Evolutionary conservation across 2,888 invertebrate genomes (phyloP).

Genomic region (Tryphoninae sp.): DNA sequence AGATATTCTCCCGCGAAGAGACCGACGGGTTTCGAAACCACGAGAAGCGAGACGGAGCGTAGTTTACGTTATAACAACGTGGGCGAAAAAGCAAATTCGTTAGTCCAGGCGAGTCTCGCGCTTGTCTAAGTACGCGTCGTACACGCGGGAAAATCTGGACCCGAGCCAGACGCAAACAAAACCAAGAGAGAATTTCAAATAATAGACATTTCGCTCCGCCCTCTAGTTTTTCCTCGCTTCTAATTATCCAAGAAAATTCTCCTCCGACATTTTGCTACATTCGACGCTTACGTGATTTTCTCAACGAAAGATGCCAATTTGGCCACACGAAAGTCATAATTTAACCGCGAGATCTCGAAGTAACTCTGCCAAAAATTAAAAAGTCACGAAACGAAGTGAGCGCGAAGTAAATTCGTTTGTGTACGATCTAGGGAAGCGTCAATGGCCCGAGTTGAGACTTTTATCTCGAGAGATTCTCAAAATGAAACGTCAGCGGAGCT

Average conservation of each 20-base stretch:
- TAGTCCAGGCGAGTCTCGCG: conserved; percentile 18
- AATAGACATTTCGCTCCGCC: conserved; percentile 24
- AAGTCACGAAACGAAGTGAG: background rate
- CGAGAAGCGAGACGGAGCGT: background rate
- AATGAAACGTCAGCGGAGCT: conserved; percentile 30
- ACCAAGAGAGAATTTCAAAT: conserved; percentile 34
- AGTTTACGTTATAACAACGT: conserved; percentile 20
- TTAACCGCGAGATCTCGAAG: background rate
- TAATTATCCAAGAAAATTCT: conserved; percentile 24
- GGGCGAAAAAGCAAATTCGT: conserved; percentile 37
- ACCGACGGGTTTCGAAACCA: conserved; percentile 38
- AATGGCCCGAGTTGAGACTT: background rate
- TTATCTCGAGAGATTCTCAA: conserved; percentile 12
- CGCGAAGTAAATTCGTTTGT: conserved; percentile 5
- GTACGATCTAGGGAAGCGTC: background rate
- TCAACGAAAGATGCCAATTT: conserved; percentile 12
- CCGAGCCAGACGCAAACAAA: conserved; percentile 41
- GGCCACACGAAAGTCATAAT: background rate
- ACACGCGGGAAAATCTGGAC: conserved; percentile 41
- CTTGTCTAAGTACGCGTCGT: conserved; percentile 22
- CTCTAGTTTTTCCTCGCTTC: conserved; percentile 7
- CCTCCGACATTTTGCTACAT: conserved; percentile 32
- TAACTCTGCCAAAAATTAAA: background rate
- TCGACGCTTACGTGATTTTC: conserved; percentile 15
- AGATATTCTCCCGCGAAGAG: background rate